These are phyloP conservation scores for Chaetorhynchus papuensis DNA, from an alignment of 2,113 vertebrate species.

Conservation along the genomic window DNA sequence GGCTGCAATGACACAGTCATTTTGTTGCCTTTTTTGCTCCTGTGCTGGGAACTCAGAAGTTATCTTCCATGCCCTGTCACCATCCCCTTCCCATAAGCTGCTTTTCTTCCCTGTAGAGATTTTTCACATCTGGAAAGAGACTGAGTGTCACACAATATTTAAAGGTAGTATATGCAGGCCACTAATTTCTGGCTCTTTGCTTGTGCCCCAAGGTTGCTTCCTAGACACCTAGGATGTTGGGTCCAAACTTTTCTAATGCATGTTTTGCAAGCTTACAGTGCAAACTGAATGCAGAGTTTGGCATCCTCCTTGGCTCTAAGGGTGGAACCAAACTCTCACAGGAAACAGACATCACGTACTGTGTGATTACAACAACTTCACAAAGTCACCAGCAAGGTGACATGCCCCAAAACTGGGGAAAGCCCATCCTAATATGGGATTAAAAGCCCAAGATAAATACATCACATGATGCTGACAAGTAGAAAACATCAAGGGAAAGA, in stretches of 20 bases:
- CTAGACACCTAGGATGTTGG: no score
- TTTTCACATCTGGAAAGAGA: neutral
- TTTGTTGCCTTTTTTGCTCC: neutral
- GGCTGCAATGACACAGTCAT: neutral
- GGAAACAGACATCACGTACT: neutral
- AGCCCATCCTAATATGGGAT: neutral
- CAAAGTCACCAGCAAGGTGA: neutral
- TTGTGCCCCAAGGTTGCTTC: neutral
- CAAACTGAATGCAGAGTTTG: neutral
- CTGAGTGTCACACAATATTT: neutral
- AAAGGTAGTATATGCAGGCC: neutral
- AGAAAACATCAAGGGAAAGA: neutral
- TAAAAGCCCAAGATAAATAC: neutral
- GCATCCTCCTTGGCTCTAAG: neutral
- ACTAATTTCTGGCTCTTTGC: neutral
- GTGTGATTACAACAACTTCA: rapidly evolving
- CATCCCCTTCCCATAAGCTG: neutral
- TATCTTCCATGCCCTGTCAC: neutral
- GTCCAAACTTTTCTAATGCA: neutral
- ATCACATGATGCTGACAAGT: neutral
- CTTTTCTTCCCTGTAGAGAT: neutral
- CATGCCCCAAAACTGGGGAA: neutral
- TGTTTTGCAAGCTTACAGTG: neutral
- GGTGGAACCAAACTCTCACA: neutral
- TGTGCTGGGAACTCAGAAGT: neutral